These are phyloP conservation scores for Gryllus bimaculatus DNA, from an alignment of 1,140 invertebrate species.

Conservation along the genomic window DNA sequence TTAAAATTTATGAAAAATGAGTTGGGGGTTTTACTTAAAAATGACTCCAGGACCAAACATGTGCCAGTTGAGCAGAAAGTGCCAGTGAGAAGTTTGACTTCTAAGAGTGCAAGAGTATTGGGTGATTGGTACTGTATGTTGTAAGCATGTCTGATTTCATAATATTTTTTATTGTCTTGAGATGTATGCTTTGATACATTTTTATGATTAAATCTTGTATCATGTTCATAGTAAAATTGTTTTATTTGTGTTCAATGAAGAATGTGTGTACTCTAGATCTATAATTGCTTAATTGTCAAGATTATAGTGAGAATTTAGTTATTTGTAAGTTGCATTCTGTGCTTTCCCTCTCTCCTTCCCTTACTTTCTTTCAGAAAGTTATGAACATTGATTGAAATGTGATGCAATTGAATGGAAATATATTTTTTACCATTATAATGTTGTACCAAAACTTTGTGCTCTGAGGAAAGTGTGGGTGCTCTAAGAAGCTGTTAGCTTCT, in stretches of 20 bases:
- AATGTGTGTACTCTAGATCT: not conserved
- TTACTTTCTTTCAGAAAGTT: not conserved
- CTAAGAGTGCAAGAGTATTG: not conserved
- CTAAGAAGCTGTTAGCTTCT: not conserved
- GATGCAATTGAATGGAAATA: not conserved
- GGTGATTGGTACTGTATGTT: not conserved
- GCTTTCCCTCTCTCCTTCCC: not conserved
- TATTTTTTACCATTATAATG: not conserved
- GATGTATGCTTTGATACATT: slow-evolving; percentile 5
- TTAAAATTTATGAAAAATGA: not conserved
- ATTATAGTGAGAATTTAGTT: not conserved
- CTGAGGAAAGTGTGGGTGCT: not conserved
- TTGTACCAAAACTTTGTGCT: not conserved
- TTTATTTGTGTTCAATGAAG: not conserved
- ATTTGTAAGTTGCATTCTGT: not conserved
- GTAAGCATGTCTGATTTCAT: not conserved
- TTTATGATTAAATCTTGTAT: not conserved
- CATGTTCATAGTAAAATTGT: not conserved
- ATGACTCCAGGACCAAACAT: not conserved
- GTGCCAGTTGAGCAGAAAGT: not conserved
- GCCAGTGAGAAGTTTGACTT: slow-evolving; percentile 1
- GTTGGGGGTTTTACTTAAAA: not conserved
- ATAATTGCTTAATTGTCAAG: not conserved
- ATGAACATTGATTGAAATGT: not conserved
- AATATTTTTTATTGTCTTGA: not conserved